Evolutionary conservation across 2,888 invertebrate genomes (phyloP).

Genomic region (Onthophagus sagittarius): DNA sequence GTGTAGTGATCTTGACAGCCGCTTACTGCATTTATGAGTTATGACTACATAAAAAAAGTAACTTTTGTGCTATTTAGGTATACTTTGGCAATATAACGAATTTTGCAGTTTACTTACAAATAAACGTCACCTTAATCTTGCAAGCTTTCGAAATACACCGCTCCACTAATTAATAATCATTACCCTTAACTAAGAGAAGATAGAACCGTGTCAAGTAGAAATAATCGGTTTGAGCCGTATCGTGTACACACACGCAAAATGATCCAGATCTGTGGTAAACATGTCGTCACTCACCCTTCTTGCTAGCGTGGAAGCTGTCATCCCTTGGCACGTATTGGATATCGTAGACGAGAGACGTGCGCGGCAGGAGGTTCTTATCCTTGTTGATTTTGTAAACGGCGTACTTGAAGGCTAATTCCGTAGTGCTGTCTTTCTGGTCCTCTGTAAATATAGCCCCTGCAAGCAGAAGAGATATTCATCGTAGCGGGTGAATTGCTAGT

Average conservation of each 20-base stretch:
- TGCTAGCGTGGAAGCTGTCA: constrained; percentile 88
- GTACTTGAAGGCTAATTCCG: constrained; percentile 90
- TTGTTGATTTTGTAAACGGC: constrained; percentile 92
- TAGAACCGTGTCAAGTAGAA: neutral
- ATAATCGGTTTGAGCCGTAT: neutral
- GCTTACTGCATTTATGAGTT: too few relatives aligned
- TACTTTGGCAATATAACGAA: too few relatives aligned
- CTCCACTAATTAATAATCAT: too few relatives aligned
- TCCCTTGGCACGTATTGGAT: constrained; percentile 85
- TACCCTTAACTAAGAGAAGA: neutral
- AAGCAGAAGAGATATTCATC: constrained; percentile 35
- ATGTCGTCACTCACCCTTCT: constrained; percentile 65
- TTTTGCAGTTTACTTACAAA: too few relatives aligned
- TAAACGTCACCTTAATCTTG: too few relatives aligned
- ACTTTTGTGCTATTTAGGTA: too few relatives aligned
- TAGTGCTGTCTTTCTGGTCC: constrained; percentile 80
- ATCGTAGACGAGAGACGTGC: constrained; percentile 87
- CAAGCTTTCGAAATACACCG: too few relatives aligned
- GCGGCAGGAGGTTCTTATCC: constrained; percentile 75
- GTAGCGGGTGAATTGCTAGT: neutral
- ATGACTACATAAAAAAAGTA: too few relatives aligned
- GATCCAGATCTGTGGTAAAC: constrained; percentile 10
- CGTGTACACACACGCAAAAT: neutral
- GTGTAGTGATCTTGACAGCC: too few relatives aligned
- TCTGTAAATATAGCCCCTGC: constrained; percentile 90